phyloP scores from a whole-genome alignment of 2,888 invertebrate species.

The Odontomyia ornata region DNA sequence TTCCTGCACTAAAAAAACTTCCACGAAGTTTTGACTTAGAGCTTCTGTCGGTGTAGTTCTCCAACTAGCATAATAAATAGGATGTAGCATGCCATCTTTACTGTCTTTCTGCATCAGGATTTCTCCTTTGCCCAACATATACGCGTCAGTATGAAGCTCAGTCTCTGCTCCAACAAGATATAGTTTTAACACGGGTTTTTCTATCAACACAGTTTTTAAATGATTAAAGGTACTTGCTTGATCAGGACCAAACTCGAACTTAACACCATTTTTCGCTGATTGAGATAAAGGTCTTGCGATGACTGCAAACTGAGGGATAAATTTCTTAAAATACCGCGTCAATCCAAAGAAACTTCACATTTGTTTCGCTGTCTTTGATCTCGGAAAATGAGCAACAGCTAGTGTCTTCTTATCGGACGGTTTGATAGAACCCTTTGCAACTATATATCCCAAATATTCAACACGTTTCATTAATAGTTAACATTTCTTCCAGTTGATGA shows the following conservation, averaged over 20 bases:
- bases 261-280: not conserved
- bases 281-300: no score
- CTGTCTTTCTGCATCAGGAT: not conserved
- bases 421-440: constrained; percentile 34
- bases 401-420: constrained; percentile 45
- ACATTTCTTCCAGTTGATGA: constrained; percentile 45
- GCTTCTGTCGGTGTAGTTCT: no score
- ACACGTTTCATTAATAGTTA: constrained; percentile 30
- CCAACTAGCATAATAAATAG: no score
- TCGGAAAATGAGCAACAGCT: constrained; percentile 49
- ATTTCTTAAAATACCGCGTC: constrained; percentile 51
- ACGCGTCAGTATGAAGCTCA: no score
- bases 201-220: not conserved
- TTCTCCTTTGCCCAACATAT: no score
- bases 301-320: not conserved
- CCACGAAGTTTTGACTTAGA: no score
- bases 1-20: no score
- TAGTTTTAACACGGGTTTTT: not conserved
- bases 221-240: not conserved
- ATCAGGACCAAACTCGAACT: not conserved
- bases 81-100: not conserved
- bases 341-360: constrained; percentile 49
- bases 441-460: constrained; percentile 44
- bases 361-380: constrained; percentile 38
- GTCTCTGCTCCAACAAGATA: not conserved